Percentiles rank a stretch among this genome's conserved stretches.
Evolutionary conservation across 1,140 invertebrate genomes (phyloP).

Genomic region (Amyelois transitella): DNA sequence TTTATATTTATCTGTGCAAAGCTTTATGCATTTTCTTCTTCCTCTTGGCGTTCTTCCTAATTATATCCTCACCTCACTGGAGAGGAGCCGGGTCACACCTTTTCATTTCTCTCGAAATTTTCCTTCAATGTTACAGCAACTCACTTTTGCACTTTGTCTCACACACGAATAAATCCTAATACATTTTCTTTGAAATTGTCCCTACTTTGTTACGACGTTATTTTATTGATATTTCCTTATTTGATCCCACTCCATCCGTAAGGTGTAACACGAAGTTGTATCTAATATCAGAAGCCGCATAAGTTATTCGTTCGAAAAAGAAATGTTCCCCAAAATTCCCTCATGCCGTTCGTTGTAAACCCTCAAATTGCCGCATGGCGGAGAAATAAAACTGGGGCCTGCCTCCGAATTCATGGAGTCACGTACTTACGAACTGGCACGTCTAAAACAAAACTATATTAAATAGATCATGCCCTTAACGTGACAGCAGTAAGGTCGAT

Average conservation of each 20-base stretch:
- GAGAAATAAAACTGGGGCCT: conserved; percentile 16
- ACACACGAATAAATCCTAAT: not conserved
- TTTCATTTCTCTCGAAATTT: no score
- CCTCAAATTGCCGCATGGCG: conserved; percentile 19
- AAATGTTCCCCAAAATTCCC: conserved; percentile 19
- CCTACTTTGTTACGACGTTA: not conserved
- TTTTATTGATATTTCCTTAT: conserved; percentile 1
- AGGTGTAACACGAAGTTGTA: conserved; percentile 8
- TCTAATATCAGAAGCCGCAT: conserved; percentile 12
- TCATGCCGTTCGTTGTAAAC: conserved; percentile 24
- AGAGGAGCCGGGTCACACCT: no score
- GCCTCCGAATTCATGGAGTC: conserved; percentile 23
- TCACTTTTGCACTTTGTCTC: no score
- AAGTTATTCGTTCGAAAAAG: conserved; percentile 15
- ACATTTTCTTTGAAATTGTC: not conserved
- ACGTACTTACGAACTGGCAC: conserved; percentile 13
- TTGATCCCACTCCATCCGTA: conserved; percentile 1
- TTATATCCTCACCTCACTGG: no score
- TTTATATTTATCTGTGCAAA: no score
- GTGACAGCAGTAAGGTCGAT: not conserved
- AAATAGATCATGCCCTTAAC: not conserved
- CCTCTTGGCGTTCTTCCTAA: no score
- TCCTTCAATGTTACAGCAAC: no score
- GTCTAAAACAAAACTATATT: not conserved
- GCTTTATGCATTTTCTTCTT: no score